Evolutionary conservation across 2,797 vertebrate genomes (phyloP).

Genomic region (Helarctos malayanus): DNA sequence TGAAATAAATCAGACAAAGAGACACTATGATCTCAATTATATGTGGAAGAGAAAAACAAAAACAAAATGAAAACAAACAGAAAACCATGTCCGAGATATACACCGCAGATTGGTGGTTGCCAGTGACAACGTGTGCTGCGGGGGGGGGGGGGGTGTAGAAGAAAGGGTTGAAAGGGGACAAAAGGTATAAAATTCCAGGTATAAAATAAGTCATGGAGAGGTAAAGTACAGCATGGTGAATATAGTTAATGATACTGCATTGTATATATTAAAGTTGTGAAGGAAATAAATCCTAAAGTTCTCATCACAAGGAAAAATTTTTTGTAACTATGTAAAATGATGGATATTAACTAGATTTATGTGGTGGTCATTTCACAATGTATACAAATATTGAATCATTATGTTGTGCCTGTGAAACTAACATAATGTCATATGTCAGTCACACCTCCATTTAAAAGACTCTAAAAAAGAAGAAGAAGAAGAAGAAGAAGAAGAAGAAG

Average conservation of each 20-base stretch:
- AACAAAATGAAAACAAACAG: neutral
- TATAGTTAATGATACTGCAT: neutral
- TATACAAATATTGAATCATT: neutral
- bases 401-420: neutral
- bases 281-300: neutral
- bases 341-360: neutral
- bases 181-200: neutral
- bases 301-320: no score
- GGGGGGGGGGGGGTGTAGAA: no score
- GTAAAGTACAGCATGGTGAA: neutral
- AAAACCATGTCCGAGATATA: neutral
- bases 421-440: neutral
- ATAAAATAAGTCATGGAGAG: neutral
- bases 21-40: neutral
- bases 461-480: neutral
- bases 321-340: neutral
- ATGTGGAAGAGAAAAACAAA: neutral
- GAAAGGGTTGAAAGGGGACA: neutral
- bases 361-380: neutral
- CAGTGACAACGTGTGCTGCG: neutral
- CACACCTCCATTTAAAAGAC: neutral
- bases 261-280: neutral
- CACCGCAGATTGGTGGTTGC: neutral
- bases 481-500: no score
- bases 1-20: neutral